Conservation (phyloP, 2,113 vertebrate species). For the Callipepla squamata region DNA sequence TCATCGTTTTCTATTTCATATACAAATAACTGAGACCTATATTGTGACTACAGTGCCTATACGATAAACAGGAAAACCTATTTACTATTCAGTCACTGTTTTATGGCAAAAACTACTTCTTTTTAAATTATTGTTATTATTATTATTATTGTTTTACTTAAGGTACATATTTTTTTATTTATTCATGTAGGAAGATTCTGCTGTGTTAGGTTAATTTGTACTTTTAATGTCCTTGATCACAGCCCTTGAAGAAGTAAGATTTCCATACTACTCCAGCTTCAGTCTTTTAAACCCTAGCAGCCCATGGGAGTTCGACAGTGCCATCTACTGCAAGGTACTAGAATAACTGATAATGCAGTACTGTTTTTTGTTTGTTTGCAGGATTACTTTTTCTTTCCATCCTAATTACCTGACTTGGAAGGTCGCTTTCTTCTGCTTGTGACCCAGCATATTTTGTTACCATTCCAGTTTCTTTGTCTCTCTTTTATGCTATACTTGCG, state of each 20-base stretch:
- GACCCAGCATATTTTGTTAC: background rate
- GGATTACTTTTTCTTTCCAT: background rate
- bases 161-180: background rate
- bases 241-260: background rate
- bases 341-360: background rate
- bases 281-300: background rate
- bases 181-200: background rate
- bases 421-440: background rate
- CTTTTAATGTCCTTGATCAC: background rate
- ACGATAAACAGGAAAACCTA: background rate
- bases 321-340: background rate
- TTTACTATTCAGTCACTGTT: background rate
- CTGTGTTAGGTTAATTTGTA: background rate
- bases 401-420: background rate
- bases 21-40: background rate
- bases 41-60: background rate
- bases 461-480: background rate
- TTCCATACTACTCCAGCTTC: background rate
- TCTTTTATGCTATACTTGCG: background rate
- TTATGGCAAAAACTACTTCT: background rate
- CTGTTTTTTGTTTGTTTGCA: background rate
- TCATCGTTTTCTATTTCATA: background rate
- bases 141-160: background rate
- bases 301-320: slow-evolving; percentile 6
- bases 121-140: background rate